Evolutionary conservation across 2,113 vertebrate species (phyloP).

Genomic region (Syrrhaptes paradoxus): DNA sequence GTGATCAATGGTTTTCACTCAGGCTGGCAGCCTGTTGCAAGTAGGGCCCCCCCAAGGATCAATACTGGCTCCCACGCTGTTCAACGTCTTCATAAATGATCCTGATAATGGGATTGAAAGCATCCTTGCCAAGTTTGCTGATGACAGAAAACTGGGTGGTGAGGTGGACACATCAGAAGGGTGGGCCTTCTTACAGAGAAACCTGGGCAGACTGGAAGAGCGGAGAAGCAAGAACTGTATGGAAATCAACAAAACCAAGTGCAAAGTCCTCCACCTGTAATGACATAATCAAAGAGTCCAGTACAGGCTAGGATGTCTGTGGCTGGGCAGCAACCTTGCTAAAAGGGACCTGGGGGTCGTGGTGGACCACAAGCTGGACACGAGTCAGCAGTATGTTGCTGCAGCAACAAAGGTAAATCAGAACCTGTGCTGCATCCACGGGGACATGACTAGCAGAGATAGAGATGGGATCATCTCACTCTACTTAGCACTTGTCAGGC

Average conservation of each 20-base stretch:
- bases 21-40: not conserved
- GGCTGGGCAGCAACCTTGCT: not conserved
- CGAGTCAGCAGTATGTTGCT: no score
- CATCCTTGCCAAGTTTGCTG: not conserved
- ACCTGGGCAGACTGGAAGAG: not conserved
- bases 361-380: not conserved
- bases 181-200: not conserved
- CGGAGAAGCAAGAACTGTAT: not conserved
- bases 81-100: not conserved
- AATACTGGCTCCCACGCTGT: not conserved
- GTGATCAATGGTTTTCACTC: not conserved
- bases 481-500: no score
- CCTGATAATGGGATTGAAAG: not conserved
- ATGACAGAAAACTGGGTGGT: not conserved
- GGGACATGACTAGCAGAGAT: no score
- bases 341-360: not conserved
- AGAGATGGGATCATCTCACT: no score
- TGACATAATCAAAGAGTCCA: not conserved
- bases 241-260: not conserved
- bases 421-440: no score
- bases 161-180: not conserved
- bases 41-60: no score
- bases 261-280: not conserved
- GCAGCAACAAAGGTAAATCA: no score
- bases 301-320: not conserved